phyloP scores from a whole-genome alignment of 2,888 invertebrate genomes.

The Eupeodes luniger region DNA sequence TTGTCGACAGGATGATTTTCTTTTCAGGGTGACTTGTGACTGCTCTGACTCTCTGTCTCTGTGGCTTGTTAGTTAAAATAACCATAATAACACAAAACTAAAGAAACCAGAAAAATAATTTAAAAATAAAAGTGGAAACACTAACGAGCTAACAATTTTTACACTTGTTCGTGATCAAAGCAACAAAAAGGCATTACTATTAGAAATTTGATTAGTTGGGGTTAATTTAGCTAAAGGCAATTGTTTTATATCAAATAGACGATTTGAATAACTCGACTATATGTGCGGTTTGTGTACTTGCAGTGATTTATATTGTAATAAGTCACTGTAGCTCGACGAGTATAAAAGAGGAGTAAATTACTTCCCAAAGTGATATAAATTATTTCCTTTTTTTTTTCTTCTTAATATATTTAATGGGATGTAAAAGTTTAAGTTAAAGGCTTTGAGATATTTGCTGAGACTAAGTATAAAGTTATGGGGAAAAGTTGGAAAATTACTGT shows the following conservation, averaged over 20 bases:
- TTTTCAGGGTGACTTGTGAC: slow-evolving; percentile 19
- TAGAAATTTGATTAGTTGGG: slow-evolving; percentile 31
- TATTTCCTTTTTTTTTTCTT: not conserved
- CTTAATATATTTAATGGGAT: not conserved
- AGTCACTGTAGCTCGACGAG: not conserved
- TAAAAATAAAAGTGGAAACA: not conserved
- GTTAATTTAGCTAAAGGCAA: slow-evolving; percentile 33
- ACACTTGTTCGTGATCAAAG: slow-evolving; percentile 43
- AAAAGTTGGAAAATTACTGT: too few relatives aligned
- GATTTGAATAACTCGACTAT: not conserved
- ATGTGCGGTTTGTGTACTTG: not conserved
- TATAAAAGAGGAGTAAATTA: not conserved
- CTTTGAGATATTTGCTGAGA: not conserved
- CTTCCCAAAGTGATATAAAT: not conserved
- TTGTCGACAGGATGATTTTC: slow-evolving; percentile 67
- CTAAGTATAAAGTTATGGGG: too few relatives aligned
- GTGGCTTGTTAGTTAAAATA: slow-evolving; percentile 24
- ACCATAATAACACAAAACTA: slow-evolving; percentile 17
- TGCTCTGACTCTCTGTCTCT: too few relatives aligned
- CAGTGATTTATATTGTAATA: not conserved
- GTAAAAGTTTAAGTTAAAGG: not conserved
- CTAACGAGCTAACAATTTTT: slow-evolving; percentile 56
- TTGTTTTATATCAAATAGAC: slow-evolving; percentile 14
- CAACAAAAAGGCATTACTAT: not conserved
- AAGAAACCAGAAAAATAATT: not conserved